A percentile compares a stretch with the other conserved stretches of the same genome.
Evolutionary conservation across 2,797 vertebrate genomes (phyloP).

Genomic region (Anguilla anguilla): DNA sequence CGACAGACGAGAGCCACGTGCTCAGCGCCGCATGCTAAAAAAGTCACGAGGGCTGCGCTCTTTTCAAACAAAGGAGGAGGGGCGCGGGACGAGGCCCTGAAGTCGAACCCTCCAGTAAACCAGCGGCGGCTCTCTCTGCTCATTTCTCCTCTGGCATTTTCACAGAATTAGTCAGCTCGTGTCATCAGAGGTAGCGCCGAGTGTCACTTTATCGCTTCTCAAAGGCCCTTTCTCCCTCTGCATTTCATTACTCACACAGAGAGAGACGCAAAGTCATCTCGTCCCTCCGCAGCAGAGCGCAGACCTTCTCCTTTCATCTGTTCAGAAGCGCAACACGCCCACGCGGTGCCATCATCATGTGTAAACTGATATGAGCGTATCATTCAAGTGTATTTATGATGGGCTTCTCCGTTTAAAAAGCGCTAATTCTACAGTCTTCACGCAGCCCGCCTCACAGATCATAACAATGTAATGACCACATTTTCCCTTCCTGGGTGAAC

Average conservation of each 20-base stretch:
- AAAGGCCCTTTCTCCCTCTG: background rate
- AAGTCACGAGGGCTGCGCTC: background rate
- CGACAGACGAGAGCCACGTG: background rate
- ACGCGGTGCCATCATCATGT: background rate
- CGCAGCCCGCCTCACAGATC: background rate
- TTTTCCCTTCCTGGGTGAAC: conserved; percentile 24
- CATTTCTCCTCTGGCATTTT: background rate
- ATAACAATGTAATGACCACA: background rate
- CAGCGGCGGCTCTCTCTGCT: background rate
- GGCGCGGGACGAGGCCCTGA: background rate
- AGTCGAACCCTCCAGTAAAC: background rate
- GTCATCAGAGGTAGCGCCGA: background rate
- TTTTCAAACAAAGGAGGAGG: background rate
- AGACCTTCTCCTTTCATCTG: background rate
- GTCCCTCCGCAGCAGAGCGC: background rate
- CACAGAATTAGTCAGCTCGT: background rate
- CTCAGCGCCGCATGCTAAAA: background rate
- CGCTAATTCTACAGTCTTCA: conserved; percentile 17
- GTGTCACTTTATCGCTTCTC: background rate
- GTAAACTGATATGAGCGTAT: conserved; percentile 3
- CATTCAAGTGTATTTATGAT: conserved; percentile 20
- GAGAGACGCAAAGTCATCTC: background rate
- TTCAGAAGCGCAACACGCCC: background rate
- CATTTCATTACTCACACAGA: conserved; percentile 4
- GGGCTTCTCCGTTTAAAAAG: conserved; percentile 21